Conservation (phyloP, 2,113 vertebrate genomes). For the Empidonax alnorum region DNA sequence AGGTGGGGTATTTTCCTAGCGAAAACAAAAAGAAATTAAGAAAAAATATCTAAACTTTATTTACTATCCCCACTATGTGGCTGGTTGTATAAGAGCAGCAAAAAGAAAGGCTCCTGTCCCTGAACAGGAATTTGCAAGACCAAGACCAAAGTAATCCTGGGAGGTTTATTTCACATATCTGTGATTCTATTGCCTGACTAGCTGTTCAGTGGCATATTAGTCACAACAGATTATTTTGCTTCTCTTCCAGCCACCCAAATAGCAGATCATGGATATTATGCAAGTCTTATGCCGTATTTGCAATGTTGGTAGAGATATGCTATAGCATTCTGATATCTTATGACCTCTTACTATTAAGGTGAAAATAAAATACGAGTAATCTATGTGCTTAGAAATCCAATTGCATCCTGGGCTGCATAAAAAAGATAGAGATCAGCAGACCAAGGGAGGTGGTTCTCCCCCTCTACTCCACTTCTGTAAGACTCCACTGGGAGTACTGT, state of each 20-base stretch:
- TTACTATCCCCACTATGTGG: not conserved
- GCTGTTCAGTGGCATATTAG: not conserved
- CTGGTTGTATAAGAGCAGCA: not conserved
- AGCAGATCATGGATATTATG: not conserved
- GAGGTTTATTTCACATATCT: not conserved
- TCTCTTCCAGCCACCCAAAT: not conserved
- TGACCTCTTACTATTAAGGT: not conserved
- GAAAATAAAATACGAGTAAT: not conserved
- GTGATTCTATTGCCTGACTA: not conserved
- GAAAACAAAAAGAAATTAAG: not conserved
- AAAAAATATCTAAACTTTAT: not conserved
- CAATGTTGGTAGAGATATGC: not conserved
- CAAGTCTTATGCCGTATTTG: not conserved
- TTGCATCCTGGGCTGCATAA: not conserved
- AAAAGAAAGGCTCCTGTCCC: not conserved
- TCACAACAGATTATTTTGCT: not conserved
- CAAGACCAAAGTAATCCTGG: not conserved
- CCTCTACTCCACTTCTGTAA: not conserved
- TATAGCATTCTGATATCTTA: not conserved
- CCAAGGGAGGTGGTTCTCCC: accelerated
- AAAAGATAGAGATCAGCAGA: not conserved
- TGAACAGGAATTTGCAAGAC: not conserved
- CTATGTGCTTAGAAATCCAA: not conserved
- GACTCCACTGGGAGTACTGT: not conserved
- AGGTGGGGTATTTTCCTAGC: not conserved